A percentile compares a stretch with the other conserved stretches of the same genome.
These are phyloP conservation scores for Lasioglossum marginatum DNA, from an alignment of 2,888 invertebrate genomes.

Conservation along the genomic window DNA sequence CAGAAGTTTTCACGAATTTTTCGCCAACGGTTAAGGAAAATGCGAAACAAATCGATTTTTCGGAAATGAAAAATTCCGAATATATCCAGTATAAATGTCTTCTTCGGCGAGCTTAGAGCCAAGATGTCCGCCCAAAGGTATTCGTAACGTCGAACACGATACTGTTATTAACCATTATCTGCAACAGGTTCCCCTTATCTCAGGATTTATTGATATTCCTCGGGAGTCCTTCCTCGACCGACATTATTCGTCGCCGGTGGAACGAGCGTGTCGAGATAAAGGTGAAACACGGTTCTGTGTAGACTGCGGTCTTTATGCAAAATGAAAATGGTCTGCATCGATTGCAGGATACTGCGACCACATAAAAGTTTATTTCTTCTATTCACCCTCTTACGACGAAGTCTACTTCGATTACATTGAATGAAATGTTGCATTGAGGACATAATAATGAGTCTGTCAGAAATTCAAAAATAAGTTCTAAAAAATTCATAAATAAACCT, in stretches of 20 bases:
- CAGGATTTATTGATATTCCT: conserved; percentile 30
- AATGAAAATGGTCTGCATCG: background rate
- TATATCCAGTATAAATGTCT: background rate
- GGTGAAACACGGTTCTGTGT: conserved; percentile 14
- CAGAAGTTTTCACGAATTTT: too few species aligned
- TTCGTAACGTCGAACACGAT: background rate
- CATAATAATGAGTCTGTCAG: too few species aligned
- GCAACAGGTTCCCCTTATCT: conserved; percentile 33
- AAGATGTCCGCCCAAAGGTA: background rate
- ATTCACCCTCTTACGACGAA: too few species aligned
- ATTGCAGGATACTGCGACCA: background rate
- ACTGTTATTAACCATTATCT: conserved; percentile 21
- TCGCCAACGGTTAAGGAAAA: background rate
- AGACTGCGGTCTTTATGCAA: background rate
- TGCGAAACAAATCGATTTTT: too few species aligned
- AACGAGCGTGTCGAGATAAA: conserved; percentile 45
- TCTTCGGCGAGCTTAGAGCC: background rate
- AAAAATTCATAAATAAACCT: too few species aligned
- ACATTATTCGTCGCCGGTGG: conserved; percentile 25
- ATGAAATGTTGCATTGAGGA: too few species aligned
- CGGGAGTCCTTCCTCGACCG: conserved; percentile 7
- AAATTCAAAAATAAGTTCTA: too few species aligned
- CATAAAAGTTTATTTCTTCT: background rate
- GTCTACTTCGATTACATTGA: too few species aligned
- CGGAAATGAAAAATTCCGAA: too few species aligned